Percentiles rank a stretch among this genome's conserved stretches.
phyloP scores from a whole-genome alignment of 2,888 invertebrate species.

The Ferdinandea cuprea region DNA sequence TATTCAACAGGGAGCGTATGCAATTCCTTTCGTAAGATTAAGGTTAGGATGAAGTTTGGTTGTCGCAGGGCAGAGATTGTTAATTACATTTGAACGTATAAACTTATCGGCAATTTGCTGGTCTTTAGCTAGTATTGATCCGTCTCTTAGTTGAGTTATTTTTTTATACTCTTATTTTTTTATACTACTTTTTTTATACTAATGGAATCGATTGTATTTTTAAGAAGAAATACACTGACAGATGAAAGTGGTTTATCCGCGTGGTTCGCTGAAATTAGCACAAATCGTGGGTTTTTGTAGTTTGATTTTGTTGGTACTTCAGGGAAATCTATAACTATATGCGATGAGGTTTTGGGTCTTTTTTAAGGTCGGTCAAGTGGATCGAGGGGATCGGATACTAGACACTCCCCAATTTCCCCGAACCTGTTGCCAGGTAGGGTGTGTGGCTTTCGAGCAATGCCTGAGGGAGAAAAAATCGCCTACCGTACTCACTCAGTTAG shows the following conservation, averaged over 20 bases:
- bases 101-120: slow-evolving; percentile 13
- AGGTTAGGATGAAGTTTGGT: not conserved
- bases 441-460: slow-evolving; percentile 7
- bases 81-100: not conserved
- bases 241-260: not conserved
- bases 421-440: slow-evolving; percentile 4
- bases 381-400: not conserved
- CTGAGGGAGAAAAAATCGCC: too few species aligned
- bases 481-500: slow-evolving; percentile 1
- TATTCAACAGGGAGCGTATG: not conserved
- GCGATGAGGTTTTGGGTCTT: not conserved
- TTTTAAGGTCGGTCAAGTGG: not conserved
- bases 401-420: not conserved
- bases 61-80: not conserved
- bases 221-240: slow-evolving; percentile 6
- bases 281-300: slow-evolving; percentile 1
- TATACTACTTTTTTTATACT: not conserved
- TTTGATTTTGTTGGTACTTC: not conserved
- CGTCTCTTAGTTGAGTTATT: not conserved
- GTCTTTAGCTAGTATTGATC: not conserved
- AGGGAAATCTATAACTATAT: not conserved
- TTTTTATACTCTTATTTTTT: slow-evolving; percentile 2
- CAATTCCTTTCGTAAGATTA: not conserved
- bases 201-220: slow-evolving; percentile 9
- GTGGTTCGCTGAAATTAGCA: not conserved